A percentile compares a stretch with the other conserved stretches of the same genome.
These are phyloP conservation scores for Gasterosteus aculeatus DNA, from an alignment of 2,113 vertebrate species.

Conservation along the genomic window DNA sequence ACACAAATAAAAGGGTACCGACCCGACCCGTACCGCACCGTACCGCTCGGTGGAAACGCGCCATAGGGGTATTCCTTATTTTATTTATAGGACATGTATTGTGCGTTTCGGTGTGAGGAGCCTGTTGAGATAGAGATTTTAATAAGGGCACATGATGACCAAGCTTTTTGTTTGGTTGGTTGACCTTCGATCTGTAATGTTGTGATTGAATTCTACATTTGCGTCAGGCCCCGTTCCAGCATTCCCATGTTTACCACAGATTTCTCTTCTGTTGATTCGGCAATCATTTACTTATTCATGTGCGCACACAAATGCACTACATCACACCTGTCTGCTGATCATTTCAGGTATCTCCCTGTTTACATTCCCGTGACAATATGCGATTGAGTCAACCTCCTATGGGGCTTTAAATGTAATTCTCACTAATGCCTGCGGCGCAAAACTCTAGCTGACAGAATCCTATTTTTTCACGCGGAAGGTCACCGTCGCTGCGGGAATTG, in stretches of 20 bases:
- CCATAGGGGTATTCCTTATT: constrained; percentile 23
- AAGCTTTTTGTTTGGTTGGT: constrained; percentile 19
- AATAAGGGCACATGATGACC: neutral
- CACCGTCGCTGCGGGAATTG: constrained; percentile 26
- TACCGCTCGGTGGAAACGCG: too few relatives aligned
- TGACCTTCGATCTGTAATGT: constrained; percentile 36
- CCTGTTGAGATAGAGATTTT: neutral
- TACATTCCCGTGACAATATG: constrained; percentile 6
- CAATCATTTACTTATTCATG: neutral
- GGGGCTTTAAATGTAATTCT: constrained; percentile 44
- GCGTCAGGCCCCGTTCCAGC: constrained; percentile 6
- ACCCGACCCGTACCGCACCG: too few relatives aligned
- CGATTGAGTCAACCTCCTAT: constrained; percentile 36
- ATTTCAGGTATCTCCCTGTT: constrained; percentile 12
- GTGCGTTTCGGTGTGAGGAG: constrained; percentile 16
- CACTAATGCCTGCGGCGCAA: constrained; percentile 11
- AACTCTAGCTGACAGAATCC: constrained; percentile 44
- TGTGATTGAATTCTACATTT: constrained; percentile 20
- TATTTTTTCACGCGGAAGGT: constrained; percentile 45
- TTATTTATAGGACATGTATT: constrained; percentile 41
- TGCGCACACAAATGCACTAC: neutral
- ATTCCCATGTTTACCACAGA: constrained; percentile 8
- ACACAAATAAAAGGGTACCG: too few relatives aligned
- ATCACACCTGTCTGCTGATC: constrained; percentile 12
- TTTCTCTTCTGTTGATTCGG: neutral